These are phyloP conservation scores for Lottia scabra DNA, from an alignment of 2,888 invertebrate genomes.

Conservation along the genomic window DNA sequence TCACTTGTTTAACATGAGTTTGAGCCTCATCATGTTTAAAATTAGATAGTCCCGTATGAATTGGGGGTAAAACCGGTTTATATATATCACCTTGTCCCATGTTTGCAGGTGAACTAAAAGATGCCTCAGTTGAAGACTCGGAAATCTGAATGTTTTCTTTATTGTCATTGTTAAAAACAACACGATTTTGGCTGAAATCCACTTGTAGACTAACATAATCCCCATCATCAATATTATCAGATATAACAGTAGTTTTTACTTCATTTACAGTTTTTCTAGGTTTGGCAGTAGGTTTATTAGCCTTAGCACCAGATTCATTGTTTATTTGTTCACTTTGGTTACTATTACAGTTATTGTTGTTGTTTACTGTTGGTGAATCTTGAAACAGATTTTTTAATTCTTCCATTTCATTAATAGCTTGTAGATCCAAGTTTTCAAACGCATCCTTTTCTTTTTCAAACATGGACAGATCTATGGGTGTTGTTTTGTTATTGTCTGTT, in stretches of 20 bases:
- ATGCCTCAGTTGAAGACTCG: background rate
- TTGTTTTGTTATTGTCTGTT: constrained; percentile 16
- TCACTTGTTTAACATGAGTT: background rate
- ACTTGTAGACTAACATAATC: constrained; percentile 33
- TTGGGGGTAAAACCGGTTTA: constrained; percentile 30
- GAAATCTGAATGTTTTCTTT: background rate
- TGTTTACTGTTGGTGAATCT: constrained; percentile 14
- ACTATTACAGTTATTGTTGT: constrained; percentile 14
- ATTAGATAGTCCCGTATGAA: constrained; percentile 10
- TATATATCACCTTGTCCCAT: constrained; percentile 21
- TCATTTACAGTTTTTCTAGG: constrained; percentile 6
- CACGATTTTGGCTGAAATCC: constrained; percentile 12
- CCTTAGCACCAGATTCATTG: background rate
- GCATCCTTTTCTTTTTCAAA: constrained; percentile 61
- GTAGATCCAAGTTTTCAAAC: constrained; percentile 56
- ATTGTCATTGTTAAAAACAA: constrained; percentile 9
- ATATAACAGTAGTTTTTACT: background rate
- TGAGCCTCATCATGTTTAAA: background rate
- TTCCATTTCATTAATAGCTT: constrained; percentile 57
- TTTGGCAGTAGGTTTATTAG: background rate
- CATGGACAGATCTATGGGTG: constrained; percentile 48
- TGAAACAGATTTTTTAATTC: constrained; percentile 52
- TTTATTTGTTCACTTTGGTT: constrained; percentile 2
- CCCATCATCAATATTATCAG: constrained; percentile 24
- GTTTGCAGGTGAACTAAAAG: constrained; percentile 14